Percentiles rank a stretch among this genome's conserved stretches.
Conservation (phyloP, 2,797 vertebrate species). For the Coccyzus lansbergi region DNA sequence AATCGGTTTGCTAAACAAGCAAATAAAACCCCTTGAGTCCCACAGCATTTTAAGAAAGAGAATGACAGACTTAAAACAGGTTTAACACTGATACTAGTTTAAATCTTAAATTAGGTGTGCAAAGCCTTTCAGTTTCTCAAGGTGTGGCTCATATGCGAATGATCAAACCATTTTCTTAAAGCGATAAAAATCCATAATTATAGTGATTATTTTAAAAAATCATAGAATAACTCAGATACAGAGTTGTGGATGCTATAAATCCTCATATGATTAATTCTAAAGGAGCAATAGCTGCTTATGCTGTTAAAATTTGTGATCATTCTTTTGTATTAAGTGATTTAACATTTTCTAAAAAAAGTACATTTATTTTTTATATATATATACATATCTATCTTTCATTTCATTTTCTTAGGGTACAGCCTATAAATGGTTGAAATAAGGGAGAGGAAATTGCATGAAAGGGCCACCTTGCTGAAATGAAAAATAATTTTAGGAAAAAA, state of each 20-base stretch:
- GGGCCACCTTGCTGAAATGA: background rate
- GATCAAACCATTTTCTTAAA: constrained; percentile 6
- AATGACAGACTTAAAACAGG: background rate
- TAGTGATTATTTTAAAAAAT: background rate
- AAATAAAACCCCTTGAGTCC: background rate
- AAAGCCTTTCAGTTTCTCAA: background rate
- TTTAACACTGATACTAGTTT: background rate
- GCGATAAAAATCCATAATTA: background rate
- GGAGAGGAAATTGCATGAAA: background rate
- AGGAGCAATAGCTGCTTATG: background rate
- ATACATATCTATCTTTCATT: background rate
- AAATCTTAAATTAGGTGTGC: constrained; percentile 18
- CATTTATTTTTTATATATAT: background rate
- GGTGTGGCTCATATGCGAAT: background rate
- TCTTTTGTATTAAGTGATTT: background rate
- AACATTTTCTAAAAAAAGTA: background rate
- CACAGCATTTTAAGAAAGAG: background rate
- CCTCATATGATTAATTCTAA: background rate
- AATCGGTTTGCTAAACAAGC: background rate
- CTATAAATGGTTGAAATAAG: background rate
- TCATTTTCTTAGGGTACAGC: background rate
- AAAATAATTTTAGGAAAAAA: background rate
- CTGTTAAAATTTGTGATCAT: background rate
- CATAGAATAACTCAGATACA: background rate
- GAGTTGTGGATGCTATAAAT: background rate